A percentile compares a stretch with the other conserved stretches of the same genome.
phyloP scores from a whole-genome alignment of 2,113 vertebrate species.

The Agelaius phoeniceus region DNA sequence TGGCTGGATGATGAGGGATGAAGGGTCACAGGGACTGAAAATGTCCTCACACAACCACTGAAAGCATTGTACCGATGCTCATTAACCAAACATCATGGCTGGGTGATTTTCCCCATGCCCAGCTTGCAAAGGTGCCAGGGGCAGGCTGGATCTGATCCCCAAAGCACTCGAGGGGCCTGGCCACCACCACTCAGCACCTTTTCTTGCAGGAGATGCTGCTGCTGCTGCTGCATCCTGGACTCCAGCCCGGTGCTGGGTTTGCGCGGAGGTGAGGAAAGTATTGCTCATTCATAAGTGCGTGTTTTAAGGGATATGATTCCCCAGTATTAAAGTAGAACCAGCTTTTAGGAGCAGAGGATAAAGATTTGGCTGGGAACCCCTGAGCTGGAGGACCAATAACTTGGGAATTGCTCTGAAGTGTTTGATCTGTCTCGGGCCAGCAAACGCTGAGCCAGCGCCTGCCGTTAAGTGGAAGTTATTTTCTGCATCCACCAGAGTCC shows the following conservation, averaged over 20 bases:
- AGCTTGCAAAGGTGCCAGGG: neutral
- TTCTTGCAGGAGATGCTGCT: neutral
- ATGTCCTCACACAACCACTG: neutral
- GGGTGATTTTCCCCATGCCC: neutral
- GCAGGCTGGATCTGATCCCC: neutral
- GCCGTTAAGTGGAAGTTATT: conserved; percentile 50
- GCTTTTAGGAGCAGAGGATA: conserved; percentile 25
- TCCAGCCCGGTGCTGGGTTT: neutral
- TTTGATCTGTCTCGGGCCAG: conserved; percentile 25
- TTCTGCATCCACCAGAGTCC: conserved; percentile 46
- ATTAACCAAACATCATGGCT: neutral
- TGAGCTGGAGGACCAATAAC: conserved; percentile 43
- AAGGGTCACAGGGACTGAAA: neutral
- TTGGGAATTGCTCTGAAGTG: conserved; percentile 38
- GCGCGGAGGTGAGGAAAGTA: neutral
- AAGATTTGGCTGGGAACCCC: conserved; percentile 35
- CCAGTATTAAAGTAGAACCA: conserved; percentile 27
- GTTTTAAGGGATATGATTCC: neutral
- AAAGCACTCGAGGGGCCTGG: neutral
- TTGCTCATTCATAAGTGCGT: neutral
- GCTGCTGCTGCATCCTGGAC: neutral
- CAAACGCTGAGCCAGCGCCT: conserved; percentile 31
- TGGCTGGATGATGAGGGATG: too few relatives aligned
- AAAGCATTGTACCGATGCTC: neutral
- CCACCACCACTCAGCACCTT: neutral